Evolutionary conservation across 2,888 invertebrate species (phyloP), one percentile per base, ranked within the genome.

Genomic region (Melieria crassipennis): DNA sequence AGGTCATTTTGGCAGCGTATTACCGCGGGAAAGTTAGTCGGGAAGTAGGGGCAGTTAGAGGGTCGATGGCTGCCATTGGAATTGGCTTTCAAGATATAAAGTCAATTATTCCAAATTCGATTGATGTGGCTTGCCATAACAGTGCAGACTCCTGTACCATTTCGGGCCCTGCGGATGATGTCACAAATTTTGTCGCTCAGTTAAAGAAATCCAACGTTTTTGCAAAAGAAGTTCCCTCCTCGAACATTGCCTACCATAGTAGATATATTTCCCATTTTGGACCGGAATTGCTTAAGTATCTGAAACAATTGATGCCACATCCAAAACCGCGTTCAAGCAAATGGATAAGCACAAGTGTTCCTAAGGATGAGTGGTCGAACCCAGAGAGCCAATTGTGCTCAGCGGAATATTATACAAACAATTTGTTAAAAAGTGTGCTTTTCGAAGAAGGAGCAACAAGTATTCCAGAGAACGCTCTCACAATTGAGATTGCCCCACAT

Each of bases 41-140:
- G 7, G 92, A 94, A 78, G 91, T 92, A 0, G 88, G 89, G 3
- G 87, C 93, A 78, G 90, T 92, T 75, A 88, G 88, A 72, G 95
- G 94, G 63, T 92, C 93, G 64, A 96, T 96, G 96, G 96, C 96
- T 48, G 94, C 95, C 7, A 89, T 96, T n/a, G 96, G 94, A n/a
- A 81, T 91, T 9, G 89, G 90, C 1, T 90, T 88, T 74, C 87
- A 85, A 50, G 88, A 89, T 80, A 89, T 91, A 43, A 65, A 75
- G 78, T 81, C 88, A 58, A 87, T 92, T 77, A 90, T 93, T 71
- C 94, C 95, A 0, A 88, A 90, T 2, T 92, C 92, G 62, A 92
- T 96, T 64, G 92, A 92, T 77, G 91, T 95, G 1, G 94, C 96
- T 1, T 97, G 96, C 81, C 95, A 94, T 87, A 97, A 97, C 82